phyloP scores from a whole-genome alignment of 2,888 invertebrate species.

The Panzeria rudis region DNA sequence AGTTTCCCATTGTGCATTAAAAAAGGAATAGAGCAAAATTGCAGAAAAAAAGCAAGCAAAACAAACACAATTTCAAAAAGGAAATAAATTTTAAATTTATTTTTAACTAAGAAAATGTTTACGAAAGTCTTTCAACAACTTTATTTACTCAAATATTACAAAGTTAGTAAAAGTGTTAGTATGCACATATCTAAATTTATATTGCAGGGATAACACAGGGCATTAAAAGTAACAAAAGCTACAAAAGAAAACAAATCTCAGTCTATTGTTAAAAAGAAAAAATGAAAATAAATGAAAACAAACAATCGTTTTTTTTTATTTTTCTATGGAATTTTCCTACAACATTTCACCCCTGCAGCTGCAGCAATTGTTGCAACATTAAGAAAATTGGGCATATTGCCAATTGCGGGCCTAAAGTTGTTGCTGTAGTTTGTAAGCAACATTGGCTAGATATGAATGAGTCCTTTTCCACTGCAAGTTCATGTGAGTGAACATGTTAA shows the following conservation, averaged over 20 bases:
- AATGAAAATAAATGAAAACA: constrained; percentile 50
- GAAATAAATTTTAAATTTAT: constrained; percentile 3
- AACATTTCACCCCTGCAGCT: constrained; percentile 43
- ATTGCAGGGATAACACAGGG: not conserved
- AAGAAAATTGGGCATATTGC: constrained; percentile 64
- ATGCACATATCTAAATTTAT: not conserved
- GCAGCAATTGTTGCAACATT: constrained; percentile 66
- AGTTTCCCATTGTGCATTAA: too few species aligned
- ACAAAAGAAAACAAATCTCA: constrained; percentile 40
- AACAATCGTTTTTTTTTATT: constrained; percentile 42
- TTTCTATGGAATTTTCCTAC: constrained; percentile 15
- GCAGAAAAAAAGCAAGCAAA: constrained; percentile 1
- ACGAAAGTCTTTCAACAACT: constrained; percentile 56
- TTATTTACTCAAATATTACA: constrained; percentile 41
- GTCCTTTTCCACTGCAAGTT: not conserved
- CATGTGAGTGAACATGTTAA: constrained; percentile 55
- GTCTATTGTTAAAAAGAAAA: constrained; percentile 48
- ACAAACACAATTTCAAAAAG: constrained; percentile 16
- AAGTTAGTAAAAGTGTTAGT: constrained; percentile 37
- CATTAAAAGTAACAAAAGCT: not conserved
- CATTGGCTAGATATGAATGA: constrained; percentile 19
- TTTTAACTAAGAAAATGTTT: constrained; percentile 16
- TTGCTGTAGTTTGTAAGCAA: constrained; percentile 3
- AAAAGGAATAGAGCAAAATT: too few species aligned
- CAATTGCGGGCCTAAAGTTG: constrained; percentile 61